phyloP scores from a whole-genome alignment of 2,888 invertebrate species.

The Ochlodes sylvanus region DNA sequence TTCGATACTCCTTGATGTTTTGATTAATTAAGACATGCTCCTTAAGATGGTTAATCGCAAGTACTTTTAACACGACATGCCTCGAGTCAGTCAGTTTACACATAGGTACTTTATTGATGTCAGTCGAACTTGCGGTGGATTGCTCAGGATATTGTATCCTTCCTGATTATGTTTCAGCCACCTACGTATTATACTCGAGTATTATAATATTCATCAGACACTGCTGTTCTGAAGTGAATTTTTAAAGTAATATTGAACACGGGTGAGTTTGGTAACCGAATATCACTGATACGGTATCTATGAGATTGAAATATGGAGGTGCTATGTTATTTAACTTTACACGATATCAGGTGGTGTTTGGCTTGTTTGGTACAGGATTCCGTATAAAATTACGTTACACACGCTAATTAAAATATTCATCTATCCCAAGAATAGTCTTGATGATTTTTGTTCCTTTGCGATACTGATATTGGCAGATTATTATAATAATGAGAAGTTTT shows the following conservation, averaged over 20 bases:
- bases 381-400: no score
- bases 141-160: constrained; percentile 35
- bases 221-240: not conserved
- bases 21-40: no score
- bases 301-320: not conserved
- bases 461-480: no score
- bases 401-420: no score
- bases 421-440: no score
- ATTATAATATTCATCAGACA: constrained; percentile 8
- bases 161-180: constrained; percentile 38
- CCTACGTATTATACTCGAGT: constrained; percentile 19
- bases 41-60: not conserved
- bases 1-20: no score
- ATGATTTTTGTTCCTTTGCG: no score
- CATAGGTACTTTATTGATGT: constrained; percentile 32
- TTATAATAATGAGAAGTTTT: no score
- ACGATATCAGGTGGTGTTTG: no score
- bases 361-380: no score
- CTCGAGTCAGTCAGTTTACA: constrained; percentile 5
- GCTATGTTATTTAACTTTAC: not conserved
- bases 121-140: constrained; percentile 32
- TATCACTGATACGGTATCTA: not conserved
- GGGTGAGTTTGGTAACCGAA: not conserved
- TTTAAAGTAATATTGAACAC: not conserved
- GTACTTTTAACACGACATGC: not conserved